A percentile compares a stretch with the other conserved stretches of the same genome.
phyloP scores from a whole-genome alignment of 2,797 vertebrate species.

The Phalanger gymnotis region DNA sequence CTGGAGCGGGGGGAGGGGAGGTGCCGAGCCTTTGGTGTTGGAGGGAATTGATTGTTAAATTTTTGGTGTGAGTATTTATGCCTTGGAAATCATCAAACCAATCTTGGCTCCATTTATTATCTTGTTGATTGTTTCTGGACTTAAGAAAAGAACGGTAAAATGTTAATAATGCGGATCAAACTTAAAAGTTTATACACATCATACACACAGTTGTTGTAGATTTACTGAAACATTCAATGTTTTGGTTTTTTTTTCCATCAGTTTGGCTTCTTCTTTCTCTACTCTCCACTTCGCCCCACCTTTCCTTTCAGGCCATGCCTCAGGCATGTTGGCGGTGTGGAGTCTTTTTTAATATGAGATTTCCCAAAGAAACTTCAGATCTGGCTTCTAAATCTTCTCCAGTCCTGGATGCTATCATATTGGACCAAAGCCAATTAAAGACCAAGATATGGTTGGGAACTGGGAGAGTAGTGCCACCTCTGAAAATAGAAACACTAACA shows the following conservation, averaged over 20 bases:
- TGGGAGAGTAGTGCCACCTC: not conserved
- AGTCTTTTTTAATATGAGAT: not conserved
- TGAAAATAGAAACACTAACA: conserved; percentile 18
- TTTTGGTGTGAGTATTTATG: no score
- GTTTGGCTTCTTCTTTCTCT: not conserved
- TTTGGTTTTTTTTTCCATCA: no score
- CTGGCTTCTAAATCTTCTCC: not conserved
- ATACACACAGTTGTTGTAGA: not conserved
- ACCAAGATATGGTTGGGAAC: not conserved
- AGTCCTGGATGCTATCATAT: not conserved
- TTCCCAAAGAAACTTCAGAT: not conserved
- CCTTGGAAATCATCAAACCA: no score
- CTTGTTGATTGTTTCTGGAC: no score
- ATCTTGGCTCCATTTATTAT: no score
- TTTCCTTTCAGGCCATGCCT: not conserved
- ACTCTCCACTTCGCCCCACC: not conserved
- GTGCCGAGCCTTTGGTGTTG: no score
- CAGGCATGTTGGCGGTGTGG: not conserved
- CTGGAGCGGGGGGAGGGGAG: no score
- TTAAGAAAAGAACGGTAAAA: no score
- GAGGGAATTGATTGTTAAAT: no score
- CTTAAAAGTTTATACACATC: not conserved
- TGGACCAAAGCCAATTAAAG: not conserved
- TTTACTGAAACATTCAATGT: not conserved
- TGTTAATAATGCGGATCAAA: not conserved